Base-by-base conservation (phyloP, 2,888 invertebrate genomes). In the Laspeyria flexula region DNA sequence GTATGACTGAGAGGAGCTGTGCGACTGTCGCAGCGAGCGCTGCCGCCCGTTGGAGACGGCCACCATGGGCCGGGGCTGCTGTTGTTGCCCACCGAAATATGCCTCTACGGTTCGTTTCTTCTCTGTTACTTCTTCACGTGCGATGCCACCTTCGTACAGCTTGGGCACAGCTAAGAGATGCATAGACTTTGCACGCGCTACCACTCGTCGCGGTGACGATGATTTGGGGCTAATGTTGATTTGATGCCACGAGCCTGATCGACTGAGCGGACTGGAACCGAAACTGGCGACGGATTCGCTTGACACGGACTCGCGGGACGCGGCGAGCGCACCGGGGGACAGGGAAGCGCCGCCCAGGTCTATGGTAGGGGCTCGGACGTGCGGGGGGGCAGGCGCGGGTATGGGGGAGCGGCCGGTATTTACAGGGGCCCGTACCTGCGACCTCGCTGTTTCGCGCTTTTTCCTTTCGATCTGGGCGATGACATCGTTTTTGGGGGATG, bases 171-270 rank as follows among this genome's bases (percentile, higher is more conserved):
- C 94, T 63, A 96, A 88, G 33, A 95, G 93, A 72, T 96, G 96
- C 74, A 96, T 96, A 0, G 96, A 96, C 75, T 95, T 96, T 1
- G 96, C 94, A 72, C 96, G 88, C 18, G 88, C 76, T 16, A 89
- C 85, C 23, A 87, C 79, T 34, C 85, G 84, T 29, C 90, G 85
- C 9, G 94, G 90, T 3, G 93, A 88, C 5, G 83, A 65, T 40
- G 87, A 65, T 37, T 82, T 91, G 81, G 75, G 80, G 46, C 93
- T 81, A 50, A 61, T 57, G 37, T 93, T 93, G 54, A 96, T 91
- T 73, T 96, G 96, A 77, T 96, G 95, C 96, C 96, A 97, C 2
- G 96, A 96, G 78, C 96, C 96, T 6, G 96, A 96, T 79, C 96
- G 96, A 68, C 71, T 79, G 65, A 80, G 82, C 38, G 77, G 81